Percentiles rank a stretch among this genome's conserved stretches.
phyloP scores from a whole-genome alignment of 2,113 vertebrate genomes.

The Guaruba guarouba region DNA sequence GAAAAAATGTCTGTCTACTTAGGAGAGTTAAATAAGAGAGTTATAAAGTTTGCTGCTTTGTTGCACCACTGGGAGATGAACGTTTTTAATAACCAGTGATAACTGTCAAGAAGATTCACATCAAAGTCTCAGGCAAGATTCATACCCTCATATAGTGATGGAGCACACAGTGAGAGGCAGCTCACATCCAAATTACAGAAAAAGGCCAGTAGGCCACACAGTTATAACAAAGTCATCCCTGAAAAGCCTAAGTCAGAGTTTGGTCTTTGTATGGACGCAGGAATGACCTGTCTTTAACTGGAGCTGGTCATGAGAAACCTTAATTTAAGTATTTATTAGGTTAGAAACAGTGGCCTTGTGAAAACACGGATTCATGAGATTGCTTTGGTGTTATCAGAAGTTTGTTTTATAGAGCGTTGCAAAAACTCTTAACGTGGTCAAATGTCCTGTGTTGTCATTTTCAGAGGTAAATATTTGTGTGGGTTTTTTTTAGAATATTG shows the following conservation, averaged over 20 bases:
- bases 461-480: neutral
- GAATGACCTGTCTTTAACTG: neutral
- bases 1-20: neutral
- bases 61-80: neutral
- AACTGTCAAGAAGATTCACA: neutral
- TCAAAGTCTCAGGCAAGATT: neutral
- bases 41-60: neutral
- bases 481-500: neutral
- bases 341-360: neutral
- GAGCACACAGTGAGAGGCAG: neutral
- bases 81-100: neutral
- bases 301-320: neutral
- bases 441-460: neutral
- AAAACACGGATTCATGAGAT: neutral
- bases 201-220: fast-evolving
- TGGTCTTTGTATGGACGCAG: neutral
- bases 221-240: neutral
- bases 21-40: neutral
- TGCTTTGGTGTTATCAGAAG: neutral
- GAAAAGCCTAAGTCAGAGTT: neutral
- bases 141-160: neutral
- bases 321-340: neutral
- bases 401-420: neutral
- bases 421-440: neutral
- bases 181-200: neutral